Conservation (phyloP, 2,797 vertebrate genomes). For the Thamnophis elegans region DNA sequence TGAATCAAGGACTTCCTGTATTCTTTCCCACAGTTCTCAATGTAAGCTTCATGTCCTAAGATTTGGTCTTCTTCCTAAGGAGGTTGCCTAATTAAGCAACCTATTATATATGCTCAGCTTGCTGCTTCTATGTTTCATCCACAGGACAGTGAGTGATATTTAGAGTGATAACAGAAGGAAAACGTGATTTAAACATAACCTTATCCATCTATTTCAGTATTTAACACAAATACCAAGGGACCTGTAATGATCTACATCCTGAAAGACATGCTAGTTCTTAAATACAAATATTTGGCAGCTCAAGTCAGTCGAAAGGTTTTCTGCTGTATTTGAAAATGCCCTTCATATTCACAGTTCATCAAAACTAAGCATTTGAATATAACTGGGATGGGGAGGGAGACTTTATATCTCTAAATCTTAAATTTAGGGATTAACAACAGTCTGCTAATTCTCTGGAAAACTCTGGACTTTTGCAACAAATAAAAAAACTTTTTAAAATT, state of each 20-base stretch:
- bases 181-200: not conserved
- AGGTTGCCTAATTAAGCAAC: not conserved
- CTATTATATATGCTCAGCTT: conserved; percentile 1
- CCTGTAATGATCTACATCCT: not conserved
- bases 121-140: conserved; percentile 23
- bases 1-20: not conserved
- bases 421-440: conserved; percentile 29
- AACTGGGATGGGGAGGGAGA: conserved; percentile 8
- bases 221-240: not conserved
- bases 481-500: conserved; percentile 45
- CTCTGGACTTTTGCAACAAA: conserved; percentile 44
- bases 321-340: not conserved
- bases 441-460: conserved; percentile 18
- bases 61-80: conserved; percentile 14
- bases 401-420: conserved; percentile 24
- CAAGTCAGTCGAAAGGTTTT: not conserved
- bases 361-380: conserved; percentile 6
- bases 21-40: conserved; percentile 10
- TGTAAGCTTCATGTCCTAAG: not conserved
- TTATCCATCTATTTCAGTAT: conserved; percentile 6
- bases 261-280: not conserved
- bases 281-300: not conserved
- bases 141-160: not conserved
- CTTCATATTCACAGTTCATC: conserved; percentile 13
- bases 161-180: conserved; percentile 14